Conservation (phyloP, 2,113 vertebrate genomes). For the Casuarius casuarius region DNA sequence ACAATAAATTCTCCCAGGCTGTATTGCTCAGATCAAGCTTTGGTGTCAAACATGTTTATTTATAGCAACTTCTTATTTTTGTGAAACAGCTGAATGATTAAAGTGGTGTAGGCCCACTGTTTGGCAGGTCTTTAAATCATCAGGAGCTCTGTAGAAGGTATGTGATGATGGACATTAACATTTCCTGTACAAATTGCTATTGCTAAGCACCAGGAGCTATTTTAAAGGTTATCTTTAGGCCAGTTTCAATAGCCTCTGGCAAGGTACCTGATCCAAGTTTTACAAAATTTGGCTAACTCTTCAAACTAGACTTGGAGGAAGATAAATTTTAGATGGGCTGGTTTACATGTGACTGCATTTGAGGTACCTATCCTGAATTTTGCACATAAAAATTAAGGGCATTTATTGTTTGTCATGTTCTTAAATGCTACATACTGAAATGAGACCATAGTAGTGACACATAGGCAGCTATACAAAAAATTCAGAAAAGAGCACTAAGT, state of each 20-base stretch:
- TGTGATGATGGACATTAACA: slow-evolving; percentile 5
- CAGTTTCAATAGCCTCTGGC: background rate
- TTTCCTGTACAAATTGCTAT: slow-evolving; percentile 44
- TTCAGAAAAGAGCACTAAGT: background rate
- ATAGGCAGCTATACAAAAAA: background rate
- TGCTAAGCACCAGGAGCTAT: background rate
- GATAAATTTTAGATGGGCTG: background rate
- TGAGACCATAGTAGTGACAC: background rate
- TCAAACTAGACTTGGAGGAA: background rate
- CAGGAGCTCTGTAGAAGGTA: background rate
- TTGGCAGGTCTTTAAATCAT: slow-evolving; percentile 42
- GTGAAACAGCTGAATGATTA: slow-evolving; percentile 22
- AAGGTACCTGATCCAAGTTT: background rate
- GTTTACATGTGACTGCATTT: background rate
- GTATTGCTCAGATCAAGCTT: background rate
- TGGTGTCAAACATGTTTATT: slow-evolving; percentile 33
- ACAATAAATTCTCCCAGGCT: background rate
- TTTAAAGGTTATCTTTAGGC: slow-evolving; percentile 39
- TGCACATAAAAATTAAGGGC: background rate
- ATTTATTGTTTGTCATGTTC: background rate
- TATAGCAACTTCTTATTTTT: background rate
- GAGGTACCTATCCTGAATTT: background rate
- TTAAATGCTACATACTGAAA: background rate
- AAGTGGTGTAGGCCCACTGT: slow-evolving; percentile 1
- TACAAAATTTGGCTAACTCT: background rate